phyloP scores from a whole-genome alignment of 2,113 vertebrate species.

The Tragulus kanchil region DNA sequence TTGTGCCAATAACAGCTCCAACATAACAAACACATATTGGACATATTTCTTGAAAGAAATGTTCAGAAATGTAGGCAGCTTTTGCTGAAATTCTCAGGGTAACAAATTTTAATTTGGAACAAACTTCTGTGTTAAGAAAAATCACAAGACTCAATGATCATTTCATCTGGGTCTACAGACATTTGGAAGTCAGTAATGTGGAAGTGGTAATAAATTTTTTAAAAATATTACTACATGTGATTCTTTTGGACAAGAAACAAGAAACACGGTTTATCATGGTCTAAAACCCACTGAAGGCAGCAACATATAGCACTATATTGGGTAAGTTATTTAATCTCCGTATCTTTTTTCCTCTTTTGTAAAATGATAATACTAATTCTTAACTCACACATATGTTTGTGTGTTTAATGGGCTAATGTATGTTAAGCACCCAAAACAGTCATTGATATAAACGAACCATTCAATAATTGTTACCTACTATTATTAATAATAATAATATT shows the following conservation, averaged over 20 bases:
- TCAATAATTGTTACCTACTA: background rate
- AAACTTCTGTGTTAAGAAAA: constrained; percentile 17
- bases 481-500: background rate
- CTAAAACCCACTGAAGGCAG: background rate
- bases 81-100: constrained; percentile 3
- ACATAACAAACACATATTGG: background rate
- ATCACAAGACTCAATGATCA: background rate
- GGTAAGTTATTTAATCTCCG: background rate
- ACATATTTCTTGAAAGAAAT: background rate
- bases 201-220: background rate
- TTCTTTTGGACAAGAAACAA: background rate
- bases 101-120: background rate
- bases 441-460: background rate
- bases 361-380: background rate
- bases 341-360: constrained; percentile 5
- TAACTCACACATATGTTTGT: background rate
- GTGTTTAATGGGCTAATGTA: background rate
- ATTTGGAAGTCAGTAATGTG: background rate
- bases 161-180: background rate
- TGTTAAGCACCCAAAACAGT: background rate
- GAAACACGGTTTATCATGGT: background rate
- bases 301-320: background rate
- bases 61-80: background rate
- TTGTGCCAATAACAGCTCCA: background rate
- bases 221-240: background rate